Base-by-base conservation (phyloP, 2,888 invertebrate species). In the Parnassius smintheus region DNA sequence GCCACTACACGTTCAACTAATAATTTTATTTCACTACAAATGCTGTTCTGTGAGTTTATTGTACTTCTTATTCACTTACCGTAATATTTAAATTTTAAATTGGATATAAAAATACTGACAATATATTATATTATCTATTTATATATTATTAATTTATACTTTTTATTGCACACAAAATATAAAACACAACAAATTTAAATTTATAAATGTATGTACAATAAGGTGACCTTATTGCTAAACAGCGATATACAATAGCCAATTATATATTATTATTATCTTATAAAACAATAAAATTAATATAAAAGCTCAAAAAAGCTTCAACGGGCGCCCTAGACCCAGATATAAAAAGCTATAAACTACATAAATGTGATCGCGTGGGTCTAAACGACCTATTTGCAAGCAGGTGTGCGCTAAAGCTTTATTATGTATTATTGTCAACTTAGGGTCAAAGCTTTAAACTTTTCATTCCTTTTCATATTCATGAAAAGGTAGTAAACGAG, bases 311-410 rank as follows among this genome's bases (percentile, higher is more conserved):
- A 53, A 59, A 45, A 53, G 59, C 52, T 59, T 50, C 49, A 54
- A 46, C 49, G 11, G 25, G 25, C 48, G 61, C 42, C 61, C 61
- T 53, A 62, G 61, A 62, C 61, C 61, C 52, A 57, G 48, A 42
- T 61, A 2, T 49, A n/a, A n/a, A 46, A 52, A 56, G 61, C 45
- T 61, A 45, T 61, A 61, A 57, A 62, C 41, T 35, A 56, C 56
- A 52, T 18, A 48, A 55, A n/a, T 44, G 41, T 9, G 44, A 41
- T 11, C 25, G 51, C 57, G 61, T 62, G 57, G 56, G 61, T 48
- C 48, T 53, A 41, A 11, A 8, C 25, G 61, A 57, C 56, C 61
- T 46, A 52, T 62, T 48, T 56, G 41, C 25, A 7, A 35, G 50
- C 49, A 49, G 8, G 8, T 9, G 49, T 49, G 13, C 13, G 13